Percentiles rank a stretch among this genome's conserved stretches.
Evolutionary conservation across 2,888 invertebrate species (phyloP).

Genomic region (Microplitis deprimator): DNA sequence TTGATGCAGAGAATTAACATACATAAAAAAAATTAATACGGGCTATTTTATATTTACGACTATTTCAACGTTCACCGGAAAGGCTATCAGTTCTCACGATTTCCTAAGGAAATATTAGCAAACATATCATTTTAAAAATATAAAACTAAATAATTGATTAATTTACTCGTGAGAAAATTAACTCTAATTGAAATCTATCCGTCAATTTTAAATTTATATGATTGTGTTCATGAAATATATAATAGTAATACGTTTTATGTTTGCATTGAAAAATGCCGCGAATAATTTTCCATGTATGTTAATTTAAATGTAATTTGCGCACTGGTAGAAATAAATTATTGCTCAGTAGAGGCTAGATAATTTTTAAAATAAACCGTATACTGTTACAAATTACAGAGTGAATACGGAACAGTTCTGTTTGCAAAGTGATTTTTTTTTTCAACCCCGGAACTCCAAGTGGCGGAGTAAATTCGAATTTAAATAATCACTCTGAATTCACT

Average conservation of each 20-base stretch:
- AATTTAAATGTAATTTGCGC: no score
- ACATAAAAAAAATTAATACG: neutral
- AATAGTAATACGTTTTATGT: neutral
- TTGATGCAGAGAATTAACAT: neutral
- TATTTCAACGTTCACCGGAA: constrained; percentile 26
- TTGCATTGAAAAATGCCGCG: neutral
- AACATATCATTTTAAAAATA: neutral
- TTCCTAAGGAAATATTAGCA: neutral
- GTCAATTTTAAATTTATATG: neutral
- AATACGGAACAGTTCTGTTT: no score
- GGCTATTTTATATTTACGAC: neutral
- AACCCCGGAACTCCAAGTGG: no score
- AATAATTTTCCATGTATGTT: no score
- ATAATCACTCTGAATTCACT: no score
- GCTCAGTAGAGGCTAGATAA: no score
- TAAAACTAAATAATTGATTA: constrained; percentile 10
- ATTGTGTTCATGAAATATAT: neutral
- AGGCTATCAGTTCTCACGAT: constrained; percentile 17
- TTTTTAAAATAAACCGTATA: no score
- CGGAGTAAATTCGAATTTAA: no score
- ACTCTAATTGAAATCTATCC: neutral
- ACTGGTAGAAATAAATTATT: no score
- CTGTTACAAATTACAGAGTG: no score
- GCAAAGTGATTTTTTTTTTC: no score
- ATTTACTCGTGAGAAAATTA: constrained; percentile 1